Conservation (phyloP, 2,797 vertebrate genomes). For the Setipinna tenuifilis region DNA sequence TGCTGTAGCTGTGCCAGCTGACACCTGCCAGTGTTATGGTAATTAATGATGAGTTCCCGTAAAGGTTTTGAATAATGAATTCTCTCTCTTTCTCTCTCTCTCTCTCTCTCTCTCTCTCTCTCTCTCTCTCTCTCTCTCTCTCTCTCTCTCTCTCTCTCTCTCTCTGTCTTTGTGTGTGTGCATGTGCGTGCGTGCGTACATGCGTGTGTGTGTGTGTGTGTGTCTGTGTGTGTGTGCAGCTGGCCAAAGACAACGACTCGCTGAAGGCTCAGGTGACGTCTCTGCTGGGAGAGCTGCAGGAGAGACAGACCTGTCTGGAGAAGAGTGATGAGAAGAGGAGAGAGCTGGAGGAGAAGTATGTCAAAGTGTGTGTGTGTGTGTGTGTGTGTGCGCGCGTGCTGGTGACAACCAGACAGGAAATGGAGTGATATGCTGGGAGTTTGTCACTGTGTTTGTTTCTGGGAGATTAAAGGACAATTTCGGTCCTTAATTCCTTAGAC, state of each 20-base stretch:
- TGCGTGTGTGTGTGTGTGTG: constrained; percentile 5
- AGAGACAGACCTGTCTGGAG: constrained; percentile 85
- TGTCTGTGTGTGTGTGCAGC: constrained; percentile 65
- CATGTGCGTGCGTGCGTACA: background rate
- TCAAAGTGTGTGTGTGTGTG: background rate
- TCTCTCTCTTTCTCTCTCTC: too few species aligned
- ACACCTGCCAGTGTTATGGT: too few species aligned
- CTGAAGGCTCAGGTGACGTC: constrained; percentile 90
- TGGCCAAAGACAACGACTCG: constrained; percentile 84
- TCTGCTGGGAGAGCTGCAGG: constrained; percentile 85
- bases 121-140: too few species aligned
- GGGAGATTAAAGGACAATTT: too few species aligned
- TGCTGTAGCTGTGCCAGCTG: too few species aligned
- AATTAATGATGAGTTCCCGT: too few species aligned
- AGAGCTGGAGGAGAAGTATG: constrained; percentile 81
- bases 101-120: too few species aligned
- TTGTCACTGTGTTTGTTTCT: background rate
- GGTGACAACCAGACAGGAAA: background rate
- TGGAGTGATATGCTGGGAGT: too few species aligned
- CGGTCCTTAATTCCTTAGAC: too few species aligned
- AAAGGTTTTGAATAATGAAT: too few species aligned
- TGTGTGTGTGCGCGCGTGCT: background rate
- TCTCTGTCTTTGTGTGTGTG: background rate
- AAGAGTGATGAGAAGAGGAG: constrained; percentile 76
- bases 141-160: too few species aligned